Evolutionary conservation across 64 coral and sea anemone genomes (phyloP).

Genomic region (Porites lutea): DNA sequence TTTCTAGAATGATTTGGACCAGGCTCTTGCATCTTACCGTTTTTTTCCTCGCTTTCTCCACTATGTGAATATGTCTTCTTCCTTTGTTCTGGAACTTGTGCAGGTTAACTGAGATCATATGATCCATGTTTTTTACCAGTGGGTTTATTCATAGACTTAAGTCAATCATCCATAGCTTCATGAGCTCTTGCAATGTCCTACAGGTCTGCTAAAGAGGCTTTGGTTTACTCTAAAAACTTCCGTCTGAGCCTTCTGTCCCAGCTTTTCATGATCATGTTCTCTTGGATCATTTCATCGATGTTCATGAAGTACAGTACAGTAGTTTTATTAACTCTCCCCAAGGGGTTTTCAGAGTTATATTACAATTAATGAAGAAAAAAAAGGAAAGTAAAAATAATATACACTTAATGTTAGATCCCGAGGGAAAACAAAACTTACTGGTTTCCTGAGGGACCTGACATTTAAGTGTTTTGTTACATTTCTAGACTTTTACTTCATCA

Average conservation of each 20-base stretch:
- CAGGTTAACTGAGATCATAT: not conserved
- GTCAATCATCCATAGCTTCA: conserved; percentile 6
- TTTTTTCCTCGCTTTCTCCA: not conserved
- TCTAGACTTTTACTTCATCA: too few species aligned
- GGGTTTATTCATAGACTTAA: conserved; percentile 37
- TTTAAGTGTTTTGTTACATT: too few species aligned
- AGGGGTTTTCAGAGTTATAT: too few species aligned
- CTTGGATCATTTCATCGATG: conserved; percentile 39
- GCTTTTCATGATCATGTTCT: conserved; percentile 63
- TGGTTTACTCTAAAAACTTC: conserved; percentile 53
- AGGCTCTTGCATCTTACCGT: not conserved
- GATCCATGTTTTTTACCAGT: not conserved
- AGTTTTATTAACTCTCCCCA: too few species aligned
- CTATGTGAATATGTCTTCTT: not conserved
- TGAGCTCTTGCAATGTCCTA: conserved; percentile 29
- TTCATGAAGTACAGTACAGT: not conserved
- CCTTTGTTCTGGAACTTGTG: conserved; percentile 12
- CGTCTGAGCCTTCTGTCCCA: conserved; percentile 23
- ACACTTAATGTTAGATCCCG: too few species aligned
- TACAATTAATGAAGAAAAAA: too few species aligned
- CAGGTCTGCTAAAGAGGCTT: not conserved
- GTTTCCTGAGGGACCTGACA: too few species aligned
- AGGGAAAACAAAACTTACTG: too few species aligned
- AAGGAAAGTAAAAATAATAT: too few species aligned
- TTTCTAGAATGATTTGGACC: not conserved